These are phyloP conservation scores for Clunio marinus DNA, from an alignment of 2,888 invertebrate genomes.

Conservation along the genomic window DNA sequence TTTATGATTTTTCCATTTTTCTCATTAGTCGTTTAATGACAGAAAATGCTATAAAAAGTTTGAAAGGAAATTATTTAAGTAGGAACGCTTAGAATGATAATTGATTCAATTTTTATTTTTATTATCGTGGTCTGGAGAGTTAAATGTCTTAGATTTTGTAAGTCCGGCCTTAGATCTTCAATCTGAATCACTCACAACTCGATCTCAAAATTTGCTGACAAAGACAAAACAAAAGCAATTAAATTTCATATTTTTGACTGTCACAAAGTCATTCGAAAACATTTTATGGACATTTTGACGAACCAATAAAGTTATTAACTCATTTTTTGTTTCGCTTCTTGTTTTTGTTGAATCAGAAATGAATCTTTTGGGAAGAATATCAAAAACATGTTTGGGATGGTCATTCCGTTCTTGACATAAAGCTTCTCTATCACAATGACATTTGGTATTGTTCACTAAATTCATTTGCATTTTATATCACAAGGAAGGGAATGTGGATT, in stretches of 20 bases:
- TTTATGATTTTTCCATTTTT: slow-evolving; percentile 26
- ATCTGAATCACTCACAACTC: too few species aligned
- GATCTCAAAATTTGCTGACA: not conserved
- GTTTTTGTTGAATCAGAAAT: too few species aligned
- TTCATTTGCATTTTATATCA: slow-evolving; percentile 19
- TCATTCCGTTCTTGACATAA: not conserved
- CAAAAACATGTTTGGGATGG: too few species aligned
- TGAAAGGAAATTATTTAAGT: not conserved
- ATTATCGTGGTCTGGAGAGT: not conserved
- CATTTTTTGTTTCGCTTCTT: not conserved
- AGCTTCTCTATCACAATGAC: too few species aligned
- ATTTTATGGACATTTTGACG: too few species aligned
- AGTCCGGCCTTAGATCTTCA: too few species aligned
- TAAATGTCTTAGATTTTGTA: too few species aligned
- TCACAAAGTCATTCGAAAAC: too few species aligned
- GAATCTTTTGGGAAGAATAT: too few species aligned
- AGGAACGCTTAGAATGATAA: not conserved
- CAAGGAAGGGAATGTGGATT: not conserved
- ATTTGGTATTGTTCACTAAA: not conserved
- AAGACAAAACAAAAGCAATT: slow-evolving; percentile 18
- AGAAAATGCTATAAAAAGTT: not conserved
- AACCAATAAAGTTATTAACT: slow-evolving; percentile 18
- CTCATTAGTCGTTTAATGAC: not conserved
- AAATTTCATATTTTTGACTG: slow-evolving; percentile 19
- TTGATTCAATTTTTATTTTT: not conserved